Evolutionary conservation across 2,113 vertebrate species (phyloP).

Genomic region (Phrynocephalus versicolor): DNA sequence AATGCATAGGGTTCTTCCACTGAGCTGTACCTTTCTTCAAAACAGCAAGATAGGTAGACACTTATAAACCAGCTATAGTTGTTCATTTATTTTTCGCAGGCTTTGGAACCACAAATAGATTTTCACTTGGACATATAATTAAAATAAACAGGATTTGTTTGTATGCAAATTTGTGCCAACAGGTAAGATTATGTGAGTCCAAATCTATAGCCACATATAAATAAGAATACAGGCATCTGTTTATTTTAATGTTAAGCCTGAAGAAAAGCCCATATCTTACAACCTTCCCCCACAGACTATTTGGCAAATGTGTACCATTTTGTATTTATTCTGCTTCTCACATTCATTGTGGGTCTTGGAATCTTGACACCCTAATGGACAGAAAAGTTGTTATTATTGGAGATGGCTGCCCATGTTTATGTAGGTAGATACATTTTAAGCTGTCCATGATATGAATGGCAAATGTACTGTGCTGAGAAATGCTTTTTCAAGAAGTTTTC

Average conservation of each 20-base stretch:
- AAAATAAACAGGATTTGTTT: neutral
- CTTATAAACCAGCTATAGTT: neutral
- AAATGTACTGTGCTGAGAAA: constrained; percentile 18
- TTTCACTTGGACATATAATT: neutral
- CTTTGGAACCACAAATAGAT: neutral
- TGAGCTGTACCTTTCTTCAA: neutral
- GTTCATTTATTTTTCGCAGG: neutral
- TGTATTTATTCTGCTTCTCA: neutral
- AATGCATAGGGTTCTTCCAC: neutral
- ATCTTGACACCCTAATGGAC: constrained; percentile 19
- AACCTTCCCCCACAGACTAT: neutral
- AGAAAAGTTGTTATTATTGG: constrained; percentile 34
- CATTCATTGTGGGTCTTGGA: neutral
- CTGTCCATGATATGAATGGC: neutral
- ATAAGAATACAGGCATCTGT: neutral
- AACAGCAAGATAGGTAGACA: neutral
- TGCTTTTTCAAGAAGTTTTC: constrained; percentile 39
- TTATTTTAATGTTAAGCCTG: neutral
- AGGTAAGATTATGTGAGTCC: neutral
- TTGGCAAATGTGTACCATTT: neutral
- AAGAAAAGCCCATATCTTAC: neutral
- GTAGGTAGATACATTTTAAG: neutral
- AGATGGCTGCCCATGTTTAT: constrained; percentile 11
- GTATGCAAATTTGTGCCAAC: neutral
- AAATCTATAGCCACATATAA: neutral